These are phyloP conservation scores for Hyalella azteca DNA, from an alignment of 2,888 invertebrate genomes.

Conservation along the genomic window DNA sequence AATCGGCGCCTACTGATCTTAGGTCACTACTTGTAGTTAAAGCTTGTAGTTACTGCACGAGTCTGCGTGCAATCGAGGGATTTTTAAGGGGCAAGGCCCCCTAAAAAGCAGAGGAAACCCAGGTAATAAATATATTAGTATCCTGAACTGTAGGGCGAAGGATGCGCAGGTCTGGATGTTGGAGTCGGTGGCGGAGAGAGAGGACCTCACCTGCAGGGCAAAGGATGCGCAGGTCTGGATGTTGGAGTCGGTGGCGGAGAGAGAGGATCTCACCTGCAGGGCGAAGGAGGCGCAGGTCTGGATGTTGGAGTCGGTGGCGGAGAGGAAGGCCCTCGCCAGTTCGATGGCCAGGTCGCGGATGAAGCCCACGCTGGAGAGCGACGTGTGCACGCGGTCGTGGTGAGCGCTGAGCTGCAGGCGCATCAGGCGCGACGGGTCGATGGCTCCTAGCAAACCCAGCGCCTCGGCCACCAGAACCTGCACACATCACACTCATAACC, in stretches of 20 bases:
- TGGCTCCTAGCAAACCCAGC: conserved; percentile 55
- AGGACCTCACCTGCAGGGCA: conserved; percentile 31
- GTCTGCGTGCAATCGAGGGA: too few species aligned
- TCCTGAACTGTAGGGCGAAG: conserved; percentile 57
- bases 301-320: conserved; percentile 54
- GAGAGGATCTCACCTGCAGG: conserved; percentile 55
- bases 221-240: conserved; percentile 53
- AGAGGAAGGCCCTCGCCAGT: conserved; percentile 52
- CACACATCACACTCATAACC: too few species aligned
- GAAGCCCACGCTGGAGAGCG: conserved; percentile 33
- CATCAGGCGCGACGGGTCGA: conserved; percentile 54
- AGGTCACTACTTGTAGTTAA: too few species aligned
- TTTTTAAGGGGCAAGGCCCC: too few species aligned
- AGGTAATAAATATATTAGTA: neutral
- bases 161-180: conserved; percentile 56
- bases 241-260: conserved; percentile 51
- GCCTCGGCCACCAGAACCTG: conserved; percentile 52
- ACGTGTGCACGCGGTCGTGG: neutral
- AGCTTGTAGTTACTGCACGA: too few species aligned
- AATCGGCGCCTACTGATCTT: too few species aligned
- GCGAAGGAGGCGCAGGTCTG: conserved; percentile 58
- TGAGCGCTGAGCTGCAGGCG: neutral
- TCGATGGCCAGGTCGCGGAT: conserved; percentile 51
- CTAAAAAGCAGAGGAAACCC: neutral
- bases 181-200: conserved; percentile 52